phyloP scores from a whole-genome alignment of 2,797 vertebrate species.

The Alauda arvensis region DNA sequence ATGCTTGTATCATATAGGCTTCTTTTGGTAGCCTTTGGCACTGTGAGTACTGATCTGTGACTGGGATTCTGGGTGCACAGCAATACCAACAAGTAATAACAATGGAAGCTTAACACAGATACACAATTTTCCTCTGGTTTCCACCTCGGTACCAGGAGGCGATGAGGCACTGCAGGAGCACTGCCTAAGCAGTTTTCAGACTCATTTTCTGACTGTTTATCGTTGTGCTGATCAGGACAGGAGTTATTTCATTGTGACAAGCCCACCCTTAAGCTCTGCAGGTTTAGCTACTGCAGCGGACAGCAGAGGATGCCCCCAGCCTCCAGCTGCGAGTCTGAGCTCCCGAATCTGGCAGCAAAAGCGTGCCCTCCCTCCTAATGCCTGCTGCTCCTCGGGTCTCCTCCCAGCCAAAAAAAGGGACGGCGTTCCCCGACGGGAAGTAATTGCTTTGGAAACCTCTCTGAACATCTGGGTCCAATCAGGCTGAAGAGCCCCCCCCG shows the following conservation, averaged over 20 bases:
- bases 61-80: not conserved
- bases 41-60: not conserved
- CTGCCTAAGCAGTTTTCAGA: not conserved
- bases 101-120: not conserved
- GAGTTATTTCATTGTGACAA: not conserved
- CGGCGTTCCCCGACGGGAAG: not conserved
- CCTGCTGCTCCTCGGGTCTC: not conserved
- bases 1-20: not conserved
- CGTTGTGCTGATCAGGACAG: not conserved
- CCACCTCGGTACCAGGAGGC: not conserved
- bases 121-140: not conserved
- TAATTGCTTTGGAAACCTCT: conserved; percentile 12
- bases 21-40: not conserved
- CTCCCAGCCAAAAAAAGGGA: not conserved
- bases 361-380: not conserved
- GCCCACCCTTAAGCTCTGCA: not conserved
- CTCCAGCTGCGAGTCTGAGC: not conserved
- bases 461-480: conserved; percentile 34
- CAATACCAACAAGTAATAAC: not conserved
- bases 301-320: not conserved
- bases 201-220: not conserved
- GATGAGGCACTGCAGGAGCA: not conserved
- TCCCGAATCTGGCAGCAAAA: not conserved
- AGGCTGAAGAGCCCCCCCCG: not conserved
- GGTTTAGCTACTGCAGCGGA: not conserved